phyloP scores from a whole-genome alignment of 1,140 invertebrate species.

The Mercenaria mercenaria region DNA sequence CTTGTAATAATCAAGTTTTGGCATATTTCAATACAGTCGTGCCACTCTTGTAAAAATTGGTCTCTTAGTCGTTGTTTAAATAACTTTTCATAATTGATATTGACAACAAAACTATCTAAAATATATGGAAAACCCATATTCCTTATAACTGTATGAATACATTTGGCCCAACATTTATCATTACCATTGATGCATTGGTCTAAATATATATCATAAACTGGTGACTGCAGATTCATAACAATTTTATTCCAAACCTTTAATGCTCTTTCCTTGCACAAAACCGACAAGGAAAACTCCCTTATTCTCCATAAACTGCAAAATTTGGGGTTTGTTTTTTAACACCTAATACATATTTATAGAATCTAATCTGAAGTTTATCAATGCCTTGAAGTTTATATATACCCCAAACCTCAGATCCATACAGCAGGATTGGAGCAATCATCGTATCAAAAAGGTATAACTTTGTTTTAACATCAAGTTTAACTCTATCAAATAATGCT shows the following conservation, averaged over 20 bases:
- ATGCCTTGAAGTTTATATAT: not conserved
- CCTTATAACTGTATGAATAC: too few relatives aligned
- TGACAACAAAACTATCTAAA: not conserved
- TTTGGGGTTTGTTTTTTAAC: too few relatives aligned
- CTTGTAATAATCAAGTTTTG: too few relatives aligned
- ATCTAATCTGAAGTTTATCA: not conserved
- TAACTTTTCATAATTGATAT: not conserved
- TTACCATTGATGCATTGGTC: too few relatives aligned
- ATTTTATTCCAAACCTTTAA: not conserved
- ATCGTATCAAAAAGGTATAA: not conserved
- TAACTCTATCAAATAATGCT: not conserved
- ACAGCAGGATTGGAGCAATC: not conserved
- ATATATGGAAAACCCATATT: too few relatives aligned
- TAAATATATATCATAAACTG: too few relatives aligned
- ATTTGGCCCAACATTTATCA: too few relatives aligned
- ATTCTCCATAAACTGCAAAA: too few relatives aligned
- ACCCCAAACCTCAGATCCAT: not conserved
- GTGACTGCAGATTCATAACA: too few relatives aligned
- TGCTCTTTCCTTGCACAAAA: not conserved
- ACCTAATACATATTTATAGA: too few relatives aligned
- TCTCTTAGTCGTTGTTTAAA: conserved; percentile 11
- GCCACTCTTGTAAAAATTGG: conserved; percentile 18
- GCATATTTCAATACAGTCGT: not conserved
- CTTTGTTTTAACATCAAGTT: not conserved
- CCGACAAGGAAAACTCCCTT: not conserved